Base-by-base conservation (phyloP, 1,140 invertebrate genomes). In the Formica exsecta region DNA sequence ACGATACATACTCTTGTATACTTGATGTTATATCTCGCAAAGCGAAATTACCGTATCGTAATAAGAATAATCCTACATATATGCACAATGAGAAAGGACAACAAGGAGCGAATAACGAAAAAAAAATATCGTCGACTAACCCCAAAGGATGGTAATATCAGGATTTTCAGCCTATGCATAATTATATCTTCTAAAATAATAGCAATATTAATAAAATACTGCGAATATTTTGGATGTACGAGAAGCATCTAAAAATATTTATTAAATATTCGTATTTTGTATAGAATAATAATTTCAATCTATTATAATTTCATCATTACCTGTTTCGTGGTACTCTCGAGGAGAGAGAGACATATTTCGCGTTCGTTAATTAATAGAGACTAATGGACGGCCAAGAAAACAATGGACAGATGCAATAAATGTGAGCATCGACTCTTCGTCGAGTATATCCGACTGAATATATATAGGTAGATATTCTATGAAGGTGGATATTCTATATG, bases 351-450 rank as follows among this genome's bases (percentile, higher is more conserved):
- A 79, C 32, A 8, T 44, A 32, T 83, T 62, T 74, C 68, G 41
- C 68, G 25, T n/a, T 83, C 54, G 54, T 19, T 74, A 41, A 83
- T 83, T 83, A 73, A 83, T 61, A 59, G 36, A 36, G 16, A 38
- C 66, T 73, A 73, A 83, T 73, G 32, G 44, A 80, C 44, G 38
- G 8, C 38, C 38, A 48, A 25, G 25, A 29, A 62, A 70, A 48
- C 54, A 48, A 59, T 38, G 54, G 41, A 73, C 68, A 57, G 79
- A 81, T 48, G 79, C 54, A 71, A 19, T 38, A n/a, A 73, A 57
- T n/a, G 68, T 81, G 79, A 41, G 38, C 71, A 57, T 83, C 68
- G 54, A 81, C 61, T 74, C 36, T 61, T 65, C 41, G 64, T 70
- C 38, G 41, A 74, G 19, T 61, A 22, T 73, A 73, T 73, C 79